A percentile compares a stretch with the other conserved stretches of the same genome.
Evolutionary conservation across 2,888 invertebrate species (phyloP).

Genomic region (Muschampia plurimacula): DNA sequence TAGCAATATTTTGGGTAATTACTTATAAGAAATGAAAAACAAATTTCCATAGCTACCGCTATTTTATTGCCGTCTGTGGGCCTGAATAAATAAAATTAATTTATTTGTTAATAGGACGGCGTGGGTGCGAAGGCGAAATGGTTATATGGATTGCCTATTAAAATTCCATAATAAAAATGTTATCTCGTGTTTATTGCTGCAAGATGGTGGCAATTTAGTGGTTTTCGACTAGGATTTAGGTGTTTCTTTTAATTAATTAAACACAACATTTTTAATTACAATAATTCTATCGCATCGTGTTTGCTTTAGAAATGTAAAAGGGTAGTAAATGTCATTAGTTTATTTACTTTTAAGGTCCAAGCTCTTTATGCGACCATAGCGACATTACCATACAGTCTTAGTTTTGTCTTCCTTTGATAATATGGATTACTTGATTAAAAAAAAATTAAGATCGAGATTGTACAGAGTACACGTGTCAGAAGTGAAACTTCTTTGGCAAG

Average conservation of each 20-base stretch:
- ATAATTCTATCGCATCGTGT: slow-evolving; percentile 13
- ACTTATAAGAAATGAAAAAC: slow-evolving; percentile 15
- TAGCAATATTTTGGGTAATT: slow-evolving; percentile 13
- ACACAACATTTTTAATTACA: slow-evolving; percentile 6
- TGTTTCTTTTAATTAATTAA: slow-evolving; percentile 32
- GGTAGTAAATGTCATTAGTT: background rate
- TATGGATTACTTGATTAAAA: no score
- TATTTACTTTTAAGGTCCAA: background rate
- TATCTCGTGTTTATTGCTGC: slow-evolving; percentile 29
- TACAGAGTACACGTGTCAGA: no score
- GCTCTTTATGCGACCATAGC: no score
- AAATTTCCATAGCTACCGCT: slow-evolving; percentile 4
- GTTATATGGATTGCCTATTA: slow-evolving; percentile 36
- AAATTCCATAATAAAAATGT: slow-evolving; percentile 37
- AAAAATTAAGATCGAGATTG: no score
- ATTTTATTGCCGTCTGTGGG: slow-evolving; percentile 21
- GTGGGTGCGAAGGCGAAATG: slow-evolving; percentile 35
- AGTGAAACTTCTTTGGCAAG: no score
- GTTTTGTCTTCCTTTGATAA: no score
- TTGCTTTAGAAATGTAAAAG: background rate
- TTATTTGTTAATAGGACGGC: slow-evolving; percentile 29
- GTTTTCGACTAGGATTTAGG: slow-evolving; percentile 25
- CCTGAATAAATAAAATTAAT: slow-evolving; percentile 38
- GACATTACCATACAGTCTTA: no score
- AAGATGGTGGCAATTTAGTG: slow-evolving; percentile 35